Conservation (phyloP, 2,113 vertebrate genomes). For the Crotophaga sulcirostris region DNA sequence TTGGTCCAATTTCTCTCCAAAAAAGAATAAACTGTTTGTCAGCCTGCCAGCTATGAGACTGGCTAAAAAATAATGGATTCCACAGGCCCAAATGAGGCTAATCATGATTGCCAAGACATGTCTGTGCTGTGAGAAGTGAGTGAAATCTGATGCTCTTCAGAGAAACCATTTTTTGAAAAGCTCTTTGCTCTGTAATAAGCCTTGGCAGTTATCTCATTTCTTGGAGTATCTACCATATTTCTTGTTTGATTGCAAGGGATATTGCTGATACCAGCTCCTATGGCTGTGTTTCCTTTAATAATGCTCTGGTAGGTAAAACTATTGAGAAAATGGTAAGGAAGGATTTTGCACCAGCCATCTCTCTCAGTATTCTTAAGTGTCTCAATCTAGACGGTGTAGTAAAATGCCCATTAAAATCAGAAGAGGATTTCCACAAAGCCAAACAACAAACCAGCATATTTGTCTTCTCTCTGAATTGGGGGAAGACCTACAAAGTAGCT, state of each 20-base stretch:
- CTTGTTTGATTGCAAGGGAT: conserved; percentile 16
- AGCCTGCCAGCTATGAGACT: conserved; percentile 47
- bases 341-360: background rate
- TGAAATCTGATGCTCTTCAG: conserved; percentile 65
- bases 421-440: background rate
- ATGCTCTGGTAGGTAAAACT: background rate
- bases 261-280: conserved; percentile 28
- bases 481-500: background rate
- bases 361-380: background rate
- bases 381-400: background rate
- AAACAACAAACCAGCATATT: background rate
- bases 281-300: conserved; percentile 27
- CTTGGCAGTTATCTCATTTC: conserved; percentile 51
- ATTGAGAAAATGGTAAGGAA: background rate
- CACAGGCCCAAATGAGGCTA: conserved; percentile 60
- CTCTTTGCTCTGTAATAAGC: conserved; percentile 60
- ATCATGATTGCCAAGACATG: conserved; percentile 65
- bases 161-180: conserved; percentile 65
- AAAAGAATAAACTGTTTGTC: conserved; percentile 62
- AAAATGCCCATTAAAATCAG: background rate
- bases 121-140: conserved; percentile 46
- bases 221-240: conserved; percentile 51
- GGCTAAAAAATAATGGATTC: conserved; percentile 66
- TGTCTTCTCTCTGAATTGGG: background rate
- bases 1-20: conserved; percentile 32